phyloP scores from a whole-genome alignment of 2,113 vertebrate species.

The Campylorhamphus procurvoides region DNA sequence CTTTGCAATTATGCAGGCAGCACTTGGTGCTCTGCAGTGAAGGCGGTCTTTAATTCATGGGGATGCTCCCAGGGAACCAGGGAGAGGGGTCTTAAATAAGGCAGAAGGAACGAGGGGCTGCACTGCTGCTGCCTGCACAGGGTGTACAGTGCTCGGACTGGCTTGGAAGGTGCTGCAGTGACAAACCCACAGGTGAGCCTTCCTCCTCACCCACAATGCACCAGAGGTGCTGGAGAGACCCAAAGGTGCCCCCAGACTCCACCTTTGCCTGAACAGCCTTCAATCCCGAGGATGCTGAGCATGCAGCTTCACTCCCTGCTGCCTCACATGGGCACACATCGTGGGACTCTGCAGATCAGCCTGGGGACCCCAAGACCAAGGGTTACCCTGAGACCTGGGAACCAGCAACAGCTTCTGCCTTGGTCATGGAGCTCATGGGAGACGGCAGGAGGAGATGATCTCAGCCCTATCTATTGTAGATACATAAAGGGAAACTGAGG shows the following conservation, averaged over 20 bases:
- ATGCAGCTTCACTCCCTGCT: rapidly evolving
- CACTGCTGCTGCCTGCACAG: not conserved
- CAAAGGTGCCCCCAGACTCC: not conserved
- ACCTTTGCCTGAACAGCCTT: not conserved
- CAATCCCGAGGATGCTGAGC: not conserved
- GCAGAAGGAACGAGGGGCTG: not conserved
- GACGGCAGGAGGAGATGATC: not conserved
- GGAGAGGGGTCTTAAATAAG: not conserved
- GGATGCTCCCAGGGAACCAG: not conserved
- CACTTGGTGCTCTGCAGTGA: rapidly evolving
- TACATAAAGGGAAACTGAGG: not conserved
- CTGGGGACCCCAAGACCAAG: not conserved
- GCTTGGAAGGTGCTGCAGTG: not conserved
- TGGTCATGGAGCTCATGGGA: not conserved
- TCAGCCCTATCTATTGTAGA: not conserved
- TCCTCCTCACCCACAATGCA: not conserved
- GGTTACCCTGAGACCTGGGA: not conserved
- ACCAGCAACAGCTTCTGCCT: not conserved
- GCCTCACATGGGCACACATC: not conserved
- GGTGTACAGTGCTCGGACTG: not conserved
- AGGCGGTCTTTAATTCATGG: not conserved
- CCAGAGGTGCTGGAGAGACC: not conserved
- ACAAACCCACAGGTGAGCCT: not conserved
- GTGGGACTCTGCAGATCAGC: not conserved
- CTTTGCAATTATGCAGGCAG: constrained; percentile 32